These are phyloP conservation scores for Macaria liturata DNA, from an alignment of 2,888 invertebrate genomes.

Conservation along the genomic window DNA sequence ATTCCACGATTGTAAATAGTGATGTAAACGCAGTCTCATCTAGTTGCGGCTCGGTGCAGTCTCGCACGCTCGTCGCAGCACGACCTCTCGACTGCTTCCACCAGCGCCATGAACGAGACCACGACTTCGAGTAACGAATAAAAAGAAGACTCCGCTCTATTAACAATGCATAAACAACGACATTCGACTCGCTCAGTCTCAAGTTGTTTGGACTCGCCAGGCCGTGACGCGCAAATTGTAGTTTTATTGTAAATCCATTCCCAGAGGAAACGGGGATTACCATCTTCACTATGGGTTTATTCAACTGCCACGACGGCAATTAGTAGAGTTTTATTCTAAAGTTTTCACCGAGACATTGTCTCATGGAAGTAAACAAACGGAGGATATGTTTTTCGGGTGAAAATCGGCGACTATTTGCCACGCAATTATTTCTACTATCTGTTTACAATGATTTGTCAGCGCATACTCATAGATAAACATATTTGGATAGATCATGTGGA, in stretches of 20 bases:
- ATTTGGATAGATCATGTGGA: too few relatives aligned
- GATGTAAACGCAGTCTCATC: slow-evolving; percentile 53
- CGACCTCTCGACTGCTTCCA: slow-evolving; percentile 41
- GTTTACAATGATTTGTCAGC: too few relatives aligned
- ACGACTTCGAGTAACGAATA: slow-evolving; percentile 43
- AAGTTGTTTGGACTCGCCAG: slow-evolving; percentile 35
- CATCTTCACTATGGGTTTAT: slow-evolving; percentile 44
- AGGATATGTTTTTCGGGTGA: too few relatives aligned
- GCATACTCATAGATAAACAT: too few relatives aligned
- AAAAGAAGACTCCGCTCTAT: slow-evolving; percentile 49
- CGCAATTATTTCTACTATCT: too few relatives aligned
- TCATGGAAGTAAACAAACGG: too few relatives aligned
- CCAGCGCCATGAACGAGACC: slow-evolving; percentile 47
- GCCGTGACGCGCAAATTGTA: slow-evolving; percentile 40
- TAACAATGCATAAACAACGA: slow-evolving; percentile 45
- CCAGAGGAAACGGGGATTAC: slow-evolving; percentile 45
- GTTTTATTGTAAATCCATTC: slow-evolving; percentile 40
- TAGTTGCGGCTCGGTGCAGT: slow-evolving; percentile 47
- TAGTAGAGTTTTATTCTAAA: slow-evolving; percentile 54
- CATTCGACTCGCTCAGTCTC: slow-evolving; percentile 35
- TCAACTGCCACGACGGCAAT: slow-evolving; percentile 48
- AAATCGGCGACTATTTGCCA: too few relatives aligned
- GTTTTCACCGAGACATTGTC: slow-evolving; percentile 2
- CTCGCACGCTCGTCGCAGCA: slow-evolving; percentile 43
- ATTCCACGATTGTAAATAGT: slow-evolving; percentile 9